Evolutionary conservation across 2,888 invertebrate species (phyloP), one percentile per base, ranked within the genome.

Genomic region (Drosophila austrosaltans): DNA sequence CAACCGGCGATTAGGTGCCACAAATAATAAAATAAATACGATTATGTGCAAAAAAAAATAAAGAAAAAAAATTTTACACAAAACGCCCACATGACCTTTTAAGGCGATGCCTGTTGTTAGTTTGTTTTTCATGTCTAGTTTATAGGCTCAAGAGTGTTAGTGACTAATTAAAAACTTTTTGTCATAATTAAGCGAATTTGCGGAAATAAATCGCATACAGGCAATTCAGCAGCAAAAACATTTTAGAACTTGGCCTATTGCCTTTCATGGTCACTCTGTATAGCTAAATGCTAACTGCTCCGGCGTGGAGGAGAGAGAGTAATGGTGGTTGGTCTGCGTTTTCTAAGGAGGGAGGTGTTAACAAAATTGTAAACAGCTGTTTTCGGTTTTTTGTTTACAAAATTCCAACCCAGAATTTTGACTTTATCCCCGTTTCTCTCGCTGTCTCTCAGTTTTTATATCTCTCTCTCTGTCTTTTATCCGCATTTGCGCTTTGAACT

Each of bases 1-100:
- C 70, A 53, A 22, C 12, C 28, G 36, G 67, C 53, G 76, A 82
- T 82, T 77, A 77, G 64, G 73, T 72, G 67, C 66, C 59, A 61
- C 66, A 61, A 71, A 76, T 71, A 64, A 75, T 71, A 66, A 53
- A 79, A 57, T 59, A 62, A 53, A 36, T 6, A 61, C 5, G 32
- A n/a, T 22, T 8, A 58, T 25, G 7, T 8, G 54, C 8, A 39
- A 7, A 4, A 40, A 40, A 10, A 30, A 16, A 71, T 53, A 36
- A 20, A 25, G 3, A 30, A 6, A 5, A 30, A 36, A 16, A 16
- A 16, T 16, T 16, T 16, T 36, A 61, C 63, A 58, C 59, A n/a
- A 59, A 69, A 75, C 82, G 70, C 82, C 77, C 77, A 65, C 66
- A 63, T 80, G 80, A 80, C 85, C 85, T 82, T 72, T 78, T 48